Base-by-base conservation (phyloP, 2,113 vertebrate species). In the Mola mola region DNA sequence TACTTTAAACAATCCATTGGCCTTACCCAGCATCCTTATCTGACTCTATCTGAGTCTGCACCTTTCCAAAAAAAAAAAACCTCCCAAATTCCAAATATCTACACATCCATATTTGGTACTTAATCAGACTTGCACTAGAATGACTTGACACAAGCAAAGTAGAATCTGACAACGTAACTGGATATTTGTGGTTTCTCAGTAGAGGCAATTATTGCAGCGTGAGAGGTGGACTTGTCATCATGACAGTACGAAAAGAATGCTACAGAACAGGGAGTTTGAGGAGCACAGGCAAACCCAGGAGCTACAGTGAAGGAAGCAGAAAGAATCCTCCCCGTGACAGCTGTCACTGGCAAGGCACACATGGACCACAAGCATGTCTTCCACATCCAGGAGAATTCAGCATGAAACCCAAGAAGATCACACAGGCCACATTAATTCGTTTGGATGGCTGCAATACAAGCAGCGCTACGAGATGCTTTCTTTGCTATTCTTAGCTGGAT, bases 401-500 rank as follows among this genome's bases (percentile, higher is more conserved):
- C 36, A 25, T 80, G 82, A 84, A 80, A 87, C 72, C 29, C 69
- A 62, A 89, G 78, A 76, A 46, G 78, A 81, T 71, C 47, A 66
- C 5, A 28, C 22, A 46, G 42, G 72, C 62, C 68, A 37, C 60
- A 75, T 79, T 40, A 52, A 60, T 56, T 63, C 74, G 56, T 76
- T 83, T 67, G 21, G 55, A 49, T 55, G 64, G 49, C 60, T 25
- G 21, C 3, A 43, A 63, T 11, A 65, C 59, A 57, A 66, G 81
- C 8, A 25, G 51, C 3, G 22, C 62, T 25, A 7, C 42, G 64
- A 67, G 63, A 69, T 41, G 47, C 65, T 83, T 47, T 48, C 70
- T 81, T 66, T 78, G 83, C 76, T 88, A 78, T 86, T 86, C 62
- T 70, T 78, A 76, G 82, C 66, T 26, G 1, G 48, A 76, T 3